Percentiles rank a stretch among this genome's conserved stretches.
Evolutionary conservation across 2,113 vertebrate species (phyloP).

Genomic region (Mystacornis crossleyi): DNA sequence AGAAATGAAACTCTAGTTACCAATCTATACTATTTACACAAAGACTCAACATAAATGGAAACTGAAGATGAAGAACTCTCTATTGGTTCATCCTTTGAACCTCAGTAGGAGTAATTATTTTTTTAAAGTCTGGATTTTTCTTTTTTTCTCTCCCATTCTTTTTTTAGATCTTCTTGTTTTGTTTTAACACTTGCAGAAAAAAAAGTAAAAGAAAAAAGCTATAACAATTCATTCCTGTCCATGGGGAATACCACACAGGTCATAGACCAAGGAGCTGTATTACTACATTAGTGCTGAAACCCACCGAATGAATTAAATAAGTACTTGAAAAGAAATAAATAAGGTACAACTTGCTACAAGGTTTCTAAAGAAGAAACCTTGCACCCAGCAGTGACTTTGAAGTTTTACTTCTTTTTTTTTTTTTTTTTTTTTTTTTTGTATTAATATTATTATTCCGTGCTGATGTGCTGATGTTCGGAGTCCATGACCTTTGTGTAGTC

Average conservation of each 20-base stretch:
- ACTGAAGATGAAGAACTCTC: constrained; percentile 6
- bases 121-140: constrained; percentile 20
- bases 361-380: constrained; percentile 61
- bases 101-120: constrained; percentile 3
- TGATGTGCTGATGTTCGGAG: constrained; percentile 44
- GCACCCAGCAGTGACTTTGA: constrained; percentile 60
- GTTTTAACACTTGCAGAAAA: background rate
- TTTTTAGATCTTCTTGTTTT: constrained; percentile 12
- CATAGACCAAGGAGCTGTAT: constrained; percentile 35
- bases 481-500: constrained; percentile 44
- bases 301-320: constrained; percentile 51
- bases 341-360: constrained; percentile 37
- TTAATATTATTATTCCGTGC: constrained; percentile 40
- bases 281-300: constrained; percentile 54
- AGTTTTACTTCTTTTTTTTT: constrained; percentile 6
- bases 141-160: constrained; percentile 4
- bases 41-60: constrained; percentile 7
- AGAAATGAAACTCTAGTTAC: background rate
- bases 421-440: background rate
- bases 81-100: background rate
- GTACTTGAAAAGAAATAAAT: constrained; percentile 60
- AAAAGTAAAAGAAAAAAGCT: constrained; percentile 3
- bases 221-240: background rate
- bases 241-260: constrained; percentile 17
- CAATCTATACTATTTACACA: constrained; percentile 41